Percentiles rank a stretch among this genome's conserved stretches.
These are phyloP conservation scores for Drosophila nigricruria DNA, from an alignment of 2,888 invertebrate species.

Conservation along the genomic window DNA sequence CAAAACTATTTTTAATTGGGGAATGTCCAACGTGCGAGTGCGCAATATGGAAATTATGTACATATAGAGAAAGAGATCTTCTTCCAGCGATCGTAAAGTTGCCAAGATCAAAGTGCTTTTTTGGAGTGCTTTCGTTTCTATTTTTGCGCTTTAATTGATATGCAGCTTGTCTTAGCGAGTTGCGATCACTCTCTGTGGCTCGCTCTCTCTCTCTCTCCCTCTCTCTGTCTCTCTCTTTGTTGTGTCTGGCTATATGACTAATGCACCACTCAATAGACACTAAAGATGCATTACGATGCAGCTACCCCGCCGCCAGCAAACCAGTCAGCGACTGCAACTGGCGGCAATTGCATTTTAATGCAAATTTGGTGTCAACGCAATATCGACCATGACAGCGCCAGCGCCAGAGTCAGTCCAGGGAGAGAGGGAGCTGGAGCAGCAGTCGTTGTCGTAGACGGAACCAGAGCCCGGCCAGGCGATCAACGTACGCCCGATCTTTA, in stretches of 20 bases:
- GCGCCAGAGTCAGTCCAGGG: constrained; percentile 17
- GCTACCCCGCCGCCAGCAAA: background rate
- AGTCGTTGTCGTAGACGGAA: too few relatives aligned
- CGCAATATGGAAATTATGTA: background rate
- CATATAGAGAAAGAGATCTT: constrained; percentile 26
- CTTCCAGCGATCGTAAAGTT: constrained; percentile 56
- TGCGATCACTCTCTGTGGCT: background rate
- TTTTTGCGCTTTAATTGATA: constrained; percentile 73
- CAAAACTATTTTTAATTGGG: constrained; percentile 80
- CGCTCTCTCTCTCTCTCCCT: background rate
- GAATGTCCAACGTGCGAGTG: constrained; percentile 51
- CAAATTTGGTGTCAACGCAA: constrained; percentile 82
- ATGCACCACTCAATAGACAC: constrained; percentile 81
- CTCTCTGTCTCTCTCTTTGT: constrained; percentile 9
- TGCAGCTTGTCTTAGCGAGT: too few relatives aligned
- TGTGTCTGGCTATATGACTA: constrained; percentile 69
- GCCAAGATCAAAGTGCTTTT: constrained; percentile 63
- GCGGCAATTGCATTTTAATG: constrained; percentile 79
- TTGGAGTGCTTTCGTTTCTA: constrained; percentile 67
- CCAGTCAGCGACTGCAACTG: constrained; percentile 20
- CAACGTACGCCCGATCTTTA: constrained; percentile 22
- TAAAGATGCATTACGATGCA: constrained; percentile 78
- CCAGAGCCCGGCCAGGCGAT: constrained; percentile 32
- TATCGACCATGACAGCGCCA: constrained; percentile 81
- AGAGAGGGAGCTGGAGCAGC: background rate